Base-by-base conservation (phyloP, 2,113 vertebrate genomes). In the Daphoenositta chrysoptera region DNA sequence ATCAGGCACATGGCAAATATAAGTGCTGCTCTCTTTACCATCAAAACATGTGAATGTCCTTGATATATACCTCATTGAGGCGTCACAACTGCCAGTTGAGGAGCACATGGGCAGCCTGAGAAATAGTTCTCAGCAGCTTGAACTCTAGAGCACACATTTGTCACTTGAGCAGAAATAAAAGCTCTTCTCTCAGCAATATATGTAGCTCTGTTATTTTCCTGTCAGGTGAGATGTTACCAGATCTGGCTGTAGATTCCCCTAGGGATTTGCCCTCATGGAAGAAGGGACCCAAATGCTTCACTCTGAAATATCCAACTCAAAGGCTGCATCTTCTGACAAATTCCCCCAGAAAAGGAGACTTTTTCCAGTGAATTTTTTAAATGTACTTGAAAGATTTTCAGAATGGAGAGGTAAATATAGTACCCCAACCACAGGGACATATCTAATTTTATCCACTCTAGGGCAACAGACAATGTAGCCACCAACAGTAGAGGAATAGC, bases 141-240 rank as follows among this genome's bases (percentile, higher is more conserved):
- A 92, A 96, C 83, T 92, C 71, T 37, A 60, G 26, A 92, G 53
- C 48, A 60, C 18, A 61, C 47, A 64, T 64, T 64, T 94, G 83
- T 92, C 76, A 93, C 50, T 69, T 45, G 65, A 84, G 80, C 69
- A 94, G 51, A 94, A 92, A 61, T 70, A 89, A 84, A 87, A 94
- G 37, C 48, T 81, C 76, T 39, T 86, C 50, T 63, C 71, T 84
- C 72, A 57, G 65, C 72, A 84, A n/a, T 60, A 84, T 51, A 66
- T 90, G 81, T 37, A 92, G 53, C 65, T 78, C 44, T 77, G 64
- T 51, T 85, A 84, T 75, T 82, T 91, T 87, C 65, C 51, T 54
- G 35, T 68, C 72, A 87, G 89, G 87, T 94, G 80, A 87, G 76
- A 86, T n/a, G 58, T 57, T 96, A 94, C 61, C n/a, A 83, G 64